Evolutionary conservation across 2,797 vertebrate genomes (phyloP).

Genomic region (Cyclopterus lumpus): DNA sequence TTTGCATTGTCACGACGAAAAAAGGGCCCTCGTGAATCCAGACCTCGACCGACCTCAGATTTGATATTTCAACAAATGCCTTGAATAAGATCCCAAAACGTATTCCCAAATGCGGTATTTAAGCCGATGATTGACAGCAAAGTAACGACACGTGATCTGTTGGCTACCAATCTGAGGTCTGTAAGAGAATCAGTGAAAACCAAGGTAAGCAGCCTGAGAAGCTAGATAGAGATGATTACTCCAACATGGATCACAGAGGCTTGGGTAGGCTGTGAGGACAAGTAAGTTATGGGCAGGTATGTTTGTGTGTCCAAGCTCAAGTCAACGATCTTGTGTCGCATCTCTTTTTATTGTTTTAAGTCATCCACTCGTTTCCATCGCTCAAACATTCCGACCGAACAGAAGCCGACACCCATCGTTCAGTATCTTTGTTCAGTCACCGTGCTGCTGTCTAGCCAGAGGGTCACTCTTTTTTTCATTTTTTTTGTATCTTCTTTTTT

Average conservation of each 20-base stretch:
- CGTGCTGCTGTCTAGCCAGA: constrained; percentile 74
- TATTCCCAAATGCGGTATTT: background rate
- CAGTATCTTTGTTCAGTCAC: constrained; percentile 79
- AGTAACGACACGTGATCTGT: constrained; percentile 22
- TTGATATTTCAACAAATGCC: constrained; percentile 59
- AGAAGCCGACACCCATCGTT: constrained; percentile 87
- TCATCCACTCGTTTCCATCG: constrained; percentile 77
- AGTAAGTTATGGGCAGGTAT: constrained; percentile 86
- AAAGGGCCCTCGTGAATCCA: constrained; percentile 39
- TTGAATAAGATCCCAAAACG: constrained; percentile 5
- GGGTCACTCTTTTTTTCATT: constrained; percentile 53
- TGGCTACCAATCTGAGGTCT: constrained; percentile 72
- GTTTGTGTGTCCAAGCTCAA: constrained; percentile 85
- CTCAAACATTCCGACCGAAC: constrained; percentile 83
- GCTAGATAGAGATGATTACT: constrained; percentile 59
- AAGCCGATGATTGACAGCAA: constrained; percentile 9
- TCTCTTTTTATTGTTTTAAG: constrained; percentile 51
- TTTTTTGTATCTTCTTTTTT: constrained; percentile 60
- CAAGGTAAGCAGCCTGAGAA: constrained; percentile 63
- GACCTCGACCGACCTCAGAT: constrained; percentile 69
- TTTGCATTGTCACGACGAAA: constrained; percentile 71
- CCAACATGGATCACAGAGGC: constrained; percentile 63
- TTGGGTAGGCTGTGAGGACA: constrained; percentile 70
- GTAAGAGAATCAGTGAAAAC: constrained; percentile 55
- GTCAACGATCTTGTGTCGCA: constrained; percentile 79